Base-by-base conservation (phyloP, 2,888 invertebrate species). In the Desoria tigrina region DNA sequence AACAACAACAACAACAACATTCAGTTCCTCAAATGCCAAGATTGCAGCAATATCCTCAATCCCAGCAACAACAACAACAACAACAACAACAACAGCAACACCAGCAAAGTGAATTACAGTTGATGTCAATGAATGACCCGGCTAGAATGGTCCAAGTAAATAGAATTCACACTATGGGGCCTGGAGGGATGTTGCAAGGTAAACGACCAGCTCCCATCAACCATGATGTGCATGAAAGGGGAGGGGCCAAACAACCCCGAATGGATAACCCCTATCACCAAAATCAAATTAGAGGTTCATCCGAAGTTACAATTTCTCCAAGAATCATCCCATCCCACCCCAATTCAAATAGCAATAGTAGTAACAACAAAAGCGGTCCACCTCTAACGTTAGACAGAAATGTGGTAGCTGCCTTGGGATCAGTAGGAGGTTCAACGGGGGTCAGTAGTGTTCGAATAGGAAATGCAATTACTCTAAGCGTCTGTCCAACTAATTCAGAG, bases 391-490 rank as follows among this genome's bases (percentile, higher is more conserved):
- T 65, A 18, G 65, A 60, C 21, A 42, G 59, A 53, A 63, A 60
- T 45, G 65, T 73, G 1, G 56, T 50, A 1, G 66, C 70, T 11
- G 68, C 67, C 3, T 37, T 53, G 3, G 65, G 65, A 24, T 65
- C 64, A 45, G 65, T 68, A 1, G 70, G 72, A 1, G 63, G 62
- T 39, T 37, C 63, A 18, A 14, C 56, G 1, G 59, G 59, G 1
- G 28, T 58, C 2, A 65, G 60, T 42, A 55, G 55, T 49, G 65
- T 71, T 14, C 27, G 71, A 27, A 42, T 73, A 6, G 73, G 73
- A 14, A 67, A 65, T 45, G 65, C 69, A 6, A 69, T 71, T 23
- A 73, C 73, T 1, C 51, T 73, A 32, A 73, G 73, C 64, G 69
- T 73, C 11, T 71, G 69, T 51, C 60, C 66, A 1, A 61, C 54